These are phyloP conservation scores for Salticus scenicus DNA, from an alignment of 2,888 invertebrate genomes.

Conservation along the genomic window DNA sequence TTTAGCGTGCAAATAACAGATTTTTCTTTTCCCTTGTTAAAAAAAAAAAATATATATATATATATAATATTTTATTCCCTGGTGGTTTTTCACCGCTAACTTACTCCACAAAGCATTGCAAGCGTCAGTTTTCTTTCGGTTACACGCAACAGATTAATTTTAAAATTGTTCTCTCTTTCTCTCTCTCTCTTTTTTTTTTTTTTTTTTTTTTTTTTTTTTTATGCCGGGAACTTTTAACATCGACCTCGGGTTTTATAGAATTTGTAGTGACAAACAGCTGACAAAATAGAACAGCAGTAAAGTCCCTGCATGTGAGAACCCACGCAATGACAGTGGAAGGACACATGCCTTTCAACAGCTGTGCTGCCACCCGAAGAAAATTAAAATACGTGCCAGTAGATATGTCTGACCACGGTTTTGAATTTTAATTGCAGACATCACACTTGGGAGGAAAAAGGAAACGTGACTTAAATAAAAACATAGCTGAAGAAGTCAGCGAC, in stretches of 20 bases:
- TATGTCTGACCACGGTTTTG: neutral
- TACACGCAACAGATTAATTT: too few species aligned
- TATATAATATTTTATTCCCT: too few species aligned
- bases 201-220: too few species aligned
- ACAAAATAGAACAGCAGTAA: neutral
- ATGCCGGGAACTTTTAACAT: neutral
- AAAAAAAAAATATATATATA: too few species aligned
- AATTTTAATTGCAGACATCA: neutral
- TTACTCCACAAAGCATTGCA: too few species aligned
- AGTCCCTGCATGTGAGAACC: neutral
- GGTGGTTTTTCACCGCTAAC: too few species aligned
- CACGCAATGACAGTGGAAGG: neutral
- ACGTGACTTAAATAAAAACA: neutral
- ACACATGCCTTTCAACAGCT: neutral
- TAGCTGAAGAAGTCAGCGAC: neutral
- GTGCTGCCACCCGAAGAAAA: neutral
- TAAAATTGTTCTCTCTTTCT: too few species aligned
- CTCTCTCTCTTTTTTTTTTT: too few species aligned
- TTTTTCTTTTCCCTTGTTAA: too few species aligned
- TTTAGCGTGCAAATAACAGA: too few species aligned
- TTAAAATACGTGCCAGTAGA: neutral
- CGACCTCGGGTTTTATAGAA: neutral
- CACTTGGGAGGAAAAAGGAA: neutral
- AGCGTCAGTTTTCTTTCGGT: too few species aligned
- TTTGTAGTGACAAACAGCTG: constrained; percentile 6